phyloP scores from a whole-genome alignment of 2,113 vertebrate genomes.

The Ia io region DNA sequence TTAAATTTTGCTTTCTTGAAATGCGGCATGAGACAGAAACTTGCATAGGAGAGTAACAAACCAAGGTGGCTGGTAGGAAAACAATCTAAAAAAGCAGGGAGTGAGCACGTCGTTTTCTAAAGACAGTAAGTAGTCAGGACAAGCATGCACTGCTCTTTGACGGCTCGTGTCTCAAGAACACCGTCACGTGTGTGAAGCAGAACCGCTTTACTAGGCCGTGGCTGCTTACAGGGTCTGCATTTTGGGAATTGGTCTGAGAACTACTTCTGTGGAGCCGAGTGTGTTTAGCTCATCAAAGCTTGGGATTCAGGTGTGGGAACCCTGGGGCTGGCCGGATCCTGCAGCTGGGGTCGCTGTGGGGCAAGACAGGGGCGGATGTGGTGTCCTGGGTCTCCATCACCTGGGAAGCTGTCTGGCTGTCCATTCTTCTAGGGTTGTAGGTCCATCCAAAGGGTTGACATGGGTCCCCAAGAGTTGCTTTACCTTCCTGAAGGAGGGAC shows the following conservation, averaged over 20 bases:
- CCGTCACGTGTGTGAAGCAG: not conserved
- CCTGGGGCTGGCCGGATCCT: not conserved
- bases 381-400: not conserved
- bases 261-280: not conserved
- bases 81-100: not conserved
- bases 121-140: not conserved
- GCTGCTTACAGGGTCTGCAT: not conserved
- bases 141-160: not conserved
- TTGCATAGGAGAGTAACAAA: not conserved
- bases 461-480: not conserved
- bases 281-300: not conserved
- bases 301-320: fast-evolving
- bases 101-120: not conserved
- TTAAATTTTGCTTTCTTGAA: not conserved
- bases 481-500: not conserved
- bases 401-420: not conserved
- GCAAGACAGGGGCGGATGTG: no score
- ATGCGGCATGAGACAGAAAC: not conserved
- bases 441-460: not conserved
- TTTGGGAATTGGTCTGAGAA: not conserved
- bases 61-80: not conserved
- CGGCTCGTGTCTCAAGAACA: not conserved
- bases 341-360: fast-evolving
- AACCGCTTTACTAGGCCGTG: not conserved
- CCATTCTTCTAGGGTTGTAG: not conserved